phyloP scores from a whole-genome alignment of 2,113 vertebrate genomes.

The Nothoprocta perdicaria region DNA sequence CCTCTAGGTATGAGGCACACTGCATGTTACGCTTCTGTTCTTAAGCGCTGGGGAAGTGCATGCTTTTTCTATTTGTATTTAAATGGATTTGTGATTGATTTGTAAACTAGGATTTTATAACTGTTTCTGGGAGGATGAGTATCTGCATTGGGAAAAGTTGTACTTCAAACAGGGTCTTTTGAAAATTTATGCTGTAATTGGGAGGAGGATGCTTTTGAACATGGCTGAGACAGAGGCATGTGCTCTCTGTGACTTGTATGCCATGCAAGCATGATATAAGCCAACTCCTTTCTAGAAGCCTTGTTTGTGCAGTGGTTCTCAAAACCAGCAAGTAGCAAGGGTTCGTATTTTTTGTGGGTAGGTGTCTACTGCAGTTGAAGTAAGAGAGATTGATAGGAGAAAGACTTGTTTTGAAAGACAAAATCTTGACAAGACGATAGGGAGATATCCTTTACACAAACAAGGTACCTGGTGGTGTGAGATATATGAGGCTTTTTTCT shows the following conservation, averaged over 20 bases:
- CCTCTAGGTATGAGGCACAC: background rate
- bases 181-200: background rate
- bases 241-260: background rate
- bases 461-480: background rate
- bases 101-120: no score
- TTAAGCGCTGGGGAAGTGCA: background rate
- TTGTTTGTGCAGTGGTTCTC: background rate
- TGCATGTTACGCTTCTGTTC: background rate
- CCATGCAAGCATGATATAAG: background rate
- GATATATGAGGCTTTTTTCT: background rate
- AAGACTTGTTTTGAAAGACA: background rate
- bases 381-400: background rate
- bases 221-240: background rate
- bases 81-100: background rate
- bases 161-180: background rate
- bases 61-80: background rate
- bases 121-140: background rate
- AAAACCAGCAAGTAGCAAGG: background rate
- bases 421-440: background rate
- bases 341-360: background rate
- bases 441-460: background rate
- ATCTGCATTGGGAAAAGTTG: background rate
- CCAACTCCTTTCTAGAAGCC: background rate
- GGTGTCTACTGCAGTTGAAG: background rate
- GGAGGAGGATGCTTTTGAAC: background rate